Base-by-base conservation (phyloP, 2,888 invertebrate genomes). In the Ligdia adustata region DNA sequence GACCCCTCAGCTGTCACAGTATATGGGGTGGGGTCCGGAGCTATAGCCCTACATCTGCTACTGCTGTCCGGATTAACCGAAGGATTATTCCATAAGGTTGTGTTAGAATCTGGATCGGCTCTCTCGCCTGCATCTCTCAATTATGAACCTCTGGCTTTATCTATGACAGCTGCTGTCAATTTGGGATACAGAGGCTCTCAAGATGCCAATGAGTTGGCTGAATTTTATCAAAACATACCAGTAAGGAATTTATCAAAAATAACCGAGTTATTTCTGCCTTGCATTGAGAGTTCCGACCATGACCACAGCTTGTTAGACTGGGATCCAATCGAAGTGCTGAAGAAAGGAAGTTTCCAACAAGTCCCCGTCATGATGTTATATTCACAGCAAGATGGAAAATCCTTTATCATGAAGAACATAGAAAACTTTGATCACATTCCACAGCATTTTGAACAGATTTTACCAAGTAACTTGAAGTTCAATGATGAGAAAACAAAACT, bases 21-120 rank as follows among this genome's bases (percentile, higher is more conserved):
- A 0, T 85, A 88, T 43, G 90, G 88, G 0, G 64, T 75, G 0
- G 88, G 80, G 0, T 69, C 84, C 1, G 90, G 89, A 0, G 86
- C 87, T 1, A 74, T 69, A 0, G 71, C 83, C 0, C 63, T 82
- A 9, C 78, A 90, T 41, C 55, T 89, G 11, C 60, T 90, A 0
- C 57, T 85, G 0, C 38, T 86, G 5, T 82, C 88, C 1, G 77
- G 76, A 20, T 49, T 79, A 6, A 69, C 75, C 0, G 62, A 69
- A 27, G 81, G 77, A 7, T 57, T 90, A 0, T 55, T 88, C 27
- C 79, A 86, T 18, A 79, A 75, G 55, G 82, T 68, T 0, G 79
- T 91, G 31, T 42, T 86, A 9, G 90, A 90, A 54, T 83, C 84
- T 5, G 87, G 87, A 0, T 82, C 89, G 1, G 72, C 72, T 5